phyloP scores from a whole-genome alignment of 1,140 invertebrate genomes.

The Cyclina sinensis region DNA sequence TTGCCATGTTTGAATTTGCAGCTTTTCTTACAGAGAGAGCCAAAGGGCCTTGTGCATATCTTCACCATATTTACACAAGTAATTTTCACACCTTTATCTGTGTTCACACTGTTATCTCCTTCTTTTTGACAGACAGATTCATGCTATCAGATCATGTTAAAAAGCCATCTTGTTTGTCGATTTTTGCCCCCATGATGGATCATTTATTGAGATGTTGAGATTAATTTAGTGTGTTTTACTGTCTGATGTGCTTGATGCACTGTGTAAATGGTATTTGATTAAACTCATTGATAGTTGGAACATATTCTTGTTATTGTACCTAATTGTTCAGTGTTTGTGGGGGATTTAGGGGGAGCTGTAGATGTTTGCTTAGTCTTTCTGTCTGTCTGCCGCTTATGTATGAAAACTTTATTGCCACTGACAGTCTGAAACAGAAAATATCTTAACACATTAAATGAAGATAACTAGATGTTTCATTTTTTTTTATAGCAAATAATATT shows the following conservation, averaged over 20 bases:
- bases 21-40: background rate
- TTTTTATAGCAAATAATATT: no score
- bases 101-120: background rate
- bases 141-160: background rate
- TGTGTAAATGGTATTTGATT: background rate
- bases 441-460: no score
- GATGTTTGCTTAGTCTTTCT: no score
- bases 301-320: no score
- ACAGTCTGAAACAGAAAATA: no score
- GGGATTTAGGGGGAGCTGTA: no score
- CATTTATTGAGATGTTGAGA: background rate
- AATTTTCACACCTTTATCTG: constrained; percentile 30
- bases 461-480: no score
- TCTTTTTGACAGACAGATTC: background rate
- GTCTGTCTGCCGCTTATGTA: no score
- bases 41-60: background rate
- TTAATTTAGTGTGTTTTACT: background rate
- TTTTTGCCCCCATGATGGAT: background rate
- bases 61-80: background rate
- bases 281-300: background rate
- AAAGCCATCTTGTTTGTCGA: background rate
- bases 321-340: no score
- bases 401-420: no score
- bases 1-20: background rate
- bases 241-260: background rate